phyloP scores from a whole-genome alignment of 2,888 invertebrate genomes.

The Ophion costatus region DNA sequence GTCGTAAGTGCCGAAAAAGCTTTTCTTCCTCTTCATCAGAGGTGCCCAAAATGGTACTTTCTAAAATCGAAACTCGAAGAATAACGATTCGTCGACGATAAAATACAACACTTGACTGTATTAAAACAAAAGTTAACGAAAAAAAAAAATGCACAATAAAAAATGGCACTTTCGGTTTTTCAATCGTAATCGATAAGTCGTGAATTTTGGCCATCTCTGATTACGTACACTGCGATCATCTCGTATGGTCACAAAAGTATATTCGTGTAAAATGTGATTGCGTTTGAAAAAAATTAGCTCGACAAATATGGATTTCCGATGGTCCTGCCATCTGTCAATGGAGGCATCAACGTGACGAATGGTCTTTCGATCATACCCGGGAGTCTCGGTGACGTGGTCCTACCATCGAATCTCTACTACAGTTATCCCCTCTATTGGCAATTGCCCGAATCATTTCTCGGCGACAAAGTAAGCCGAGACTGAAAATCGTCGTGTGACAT shows the following conservation, averaged over 20 bases:
- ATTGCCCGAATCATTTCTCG: constrained; percentile 91
- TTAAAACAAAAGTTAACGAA: background rate
- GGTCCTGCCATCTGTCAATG: constrained; percentile 78
- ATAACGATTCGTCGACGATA: background rate
- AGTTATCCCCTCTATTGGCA: constrained; percentile 92
- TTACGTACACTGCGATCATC: background rate
- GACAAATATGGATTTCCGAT: constrained; percentile 75
- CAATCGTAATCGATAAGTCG: background rate
- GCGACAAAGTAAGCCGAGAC: constrained; percentile 87
- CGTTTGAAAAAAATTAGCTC: constrained; percentile 70
- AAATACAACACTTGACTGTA: too few relatives aligned
- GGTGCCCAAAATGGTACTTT: background rate
- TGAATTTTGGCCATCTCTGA: background rate
- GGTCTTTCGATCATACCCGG: constrained; percentile 87
- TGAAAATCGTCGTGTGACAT: background rate
- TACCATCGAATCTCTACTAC: constrained; percentile 85
- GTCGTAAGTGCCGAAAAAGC: constrained; percentile 70
- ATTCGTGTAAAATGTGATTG: constrained; percentile 7
- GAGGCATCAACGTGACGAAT: constrained; percentile 85
- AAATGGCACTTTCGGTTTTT: background rate
- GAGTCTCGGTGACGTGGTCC: constrained; percentile 85
- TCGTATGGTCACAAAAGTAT: background rate
- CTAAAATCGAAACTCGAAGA: background rate
- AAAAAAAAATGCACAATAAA: background rate
- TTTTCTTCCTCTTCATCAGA: background rate